Evolutionary conservation across 2,888 invertebrate genomes (phyloP), one percentile per base, ranked within the genome.

Genomic region (Cerceris rybyensis): DNA sequence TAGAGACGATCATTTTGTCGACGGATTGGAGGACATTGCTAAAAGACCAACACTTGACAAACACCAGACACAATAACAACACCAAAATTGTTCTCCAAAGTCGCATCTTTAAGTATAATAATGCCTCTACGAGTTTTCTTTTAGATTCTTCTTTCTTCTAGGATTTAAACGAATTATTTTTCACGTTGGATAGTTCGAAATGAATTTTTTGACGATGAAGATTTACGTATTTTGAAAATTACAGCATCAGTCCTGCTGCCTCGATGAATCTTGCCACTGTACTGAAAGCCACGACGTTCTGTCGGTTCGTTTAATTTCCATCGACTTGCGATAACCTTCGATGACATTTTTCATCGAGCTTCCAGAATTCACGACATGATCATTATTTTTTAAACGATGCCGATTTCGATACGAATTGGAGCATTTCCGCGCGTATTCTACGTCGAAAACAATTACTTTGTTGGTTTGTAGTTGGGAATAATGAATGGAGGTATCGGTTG

Each of bases 41-140:
- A 14, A 80, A 76, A 0, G 82, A 80, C 81, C 84, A 84, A n/a
- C 65, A 60, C 39, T 14, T 11, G 8, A 46, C 58, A 41, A 81
- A 50, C 39, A 14, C n/a, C 8, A 57, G 46, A 49, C 7, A 74
- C 1, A 82, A 11, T 1, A 76, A 17, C 6, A 41, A 17, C 11
- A 64, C 8, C 41, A 87, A 46, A 52, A 75, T 17, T 39, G 57
- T 72, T 9, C 66, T 72, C 68, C 75, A 76, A 42, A 65, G 59
- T 49, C 55, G 67, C 79, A 80, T 80, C 66, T 70, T 76, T 71
- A 16, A 61, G 14, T 13, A 46, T 7, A 13, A 2, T 1, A n/a
- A n/a, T 9, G 6, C 11, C 1, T 50, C 11, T 9, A 50, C 13
- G n/a, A 28, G 4, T 28, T 28, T 4, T 4, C 28, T 28, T 28